Conservation (phyloP, 2,888 invertebrate species). For the Conops quadrifasciatus region DNA sequence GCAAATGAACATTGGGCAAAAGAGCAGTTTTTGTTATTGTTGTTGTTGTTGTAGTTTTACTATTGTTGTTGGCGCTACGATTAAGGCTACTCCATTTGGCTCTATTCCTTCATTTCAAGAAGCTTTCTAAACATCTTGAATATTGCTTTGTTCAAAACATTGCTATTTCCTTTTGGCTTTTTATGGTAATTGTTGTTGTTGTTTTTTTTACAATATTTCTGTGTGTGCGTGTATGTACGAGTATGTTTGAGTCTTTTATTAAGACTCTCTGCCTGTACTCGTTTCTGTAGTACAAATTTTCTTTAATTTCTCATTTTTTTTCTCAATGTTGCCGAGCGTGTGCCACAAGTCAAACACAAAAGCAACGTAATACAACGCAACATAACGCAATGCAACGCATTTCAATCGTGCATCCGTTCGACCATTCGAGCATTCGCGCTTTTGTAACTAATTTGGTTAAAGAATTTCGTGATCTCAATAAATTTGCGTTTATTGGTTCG, state of each 20-base stretch:
- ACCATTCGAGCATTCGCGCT: conserved; percentile 9
- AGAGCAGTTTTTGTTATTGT: too few species aligned
- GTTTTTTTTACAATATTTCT: background rate
- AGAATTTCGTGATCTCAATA: conserved; percentile 26
- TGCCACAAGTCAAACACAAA: conserved; percentile 28
- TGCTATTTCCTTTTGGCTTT: background rate
- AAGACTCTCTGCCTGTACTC: too few species aligned
- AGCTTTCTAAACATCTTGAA: background rate
- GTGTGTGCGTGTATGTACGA: too few species aligned
- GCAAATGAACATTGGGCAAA: too few species aligned
- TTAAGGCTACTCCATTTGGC: too few species aligned
- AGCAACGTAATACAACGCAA: background rate
- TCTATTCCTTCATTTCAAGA: background rate
- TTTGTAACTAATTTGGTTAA: conserved; percentile 30
- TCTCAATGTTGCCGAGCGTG: conserved; percentile 22
- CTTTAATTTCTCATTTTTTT: background rate
- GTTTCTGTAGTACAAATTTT: too few species aligned
- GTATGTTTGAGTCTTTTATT: too few species aligned
- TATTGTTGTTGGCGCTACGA: too few species aligned
- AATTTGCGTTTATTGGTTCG: conserved; percentile 8
- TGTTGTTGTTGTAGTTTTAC: too few species aligned
- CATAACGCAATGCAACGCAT: background rate
- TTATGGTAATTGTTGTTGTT: background rate
- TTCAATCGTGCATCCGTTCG: background rate
- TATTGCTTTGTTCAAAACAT: background rate